phyloP scores from a whole-genome alignment of 1,140 invertebrate species.

The Papilio glaucus region DNA sequence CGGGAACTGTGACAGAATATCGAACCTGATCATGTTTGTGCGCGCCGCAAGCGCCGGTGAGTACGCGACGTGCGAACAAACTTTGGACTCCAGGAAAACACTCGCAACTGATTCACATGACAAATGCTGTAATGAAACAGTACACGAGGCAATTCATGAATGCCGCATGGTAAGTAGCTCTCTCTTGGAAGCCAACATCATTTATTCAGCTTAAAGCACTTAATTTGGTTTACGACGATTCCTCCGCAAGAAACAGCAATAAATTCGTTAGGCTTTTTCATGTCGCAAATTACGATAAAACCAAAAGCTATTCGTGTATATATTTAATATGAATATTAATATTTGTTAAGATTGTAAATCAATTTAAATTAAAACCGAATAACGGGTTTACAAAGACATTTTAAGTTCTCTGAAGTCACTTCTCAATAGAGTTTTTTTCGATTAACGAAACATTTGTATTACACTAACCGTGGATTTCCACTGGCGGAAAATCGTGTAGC shows the following conservation, averaged over 20 bases:
- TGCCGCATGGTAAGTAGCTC: constrained; percentile 50
- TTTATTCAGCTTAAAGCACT: constrained; percentile 59
- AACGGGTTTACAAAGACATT: too few species aligned
- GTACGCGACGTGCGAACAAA: not conserved
- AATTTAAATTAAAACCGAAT: too few species aligned
- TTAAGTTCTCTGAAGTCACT: too few species aligned
- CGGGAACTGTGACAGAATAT: constrained; percentile 65
- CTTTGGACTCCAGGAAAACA: constrained; percentile 1
- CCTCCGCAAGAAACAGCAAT: constrained; percentile 35
- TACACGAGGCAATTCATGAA: constrained; percentile 51
- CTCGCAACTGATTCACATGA: constrained; percentile 35
- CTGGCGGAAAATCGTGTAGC: too few species aligned
- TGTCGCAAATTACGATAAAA: constrained; percentile 25
- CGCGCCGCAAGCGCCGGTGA: constrained; percentile 13
- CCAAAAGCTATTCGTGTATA: not conserved
- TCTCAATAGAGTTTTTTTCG: too few species aligned
- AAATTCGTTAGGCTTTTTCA: constrained; percentile 30
- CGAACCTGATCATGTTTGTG: constrained; percentile 47
- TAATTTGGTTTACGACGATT: constrained; percentile 41
- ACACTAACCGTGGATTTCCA: too few species aligned
- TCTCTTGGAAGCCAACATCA: constrained; percentile 55
- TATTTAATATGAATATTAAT: not conserved
- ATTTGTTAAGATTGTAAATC: too few species aligned
- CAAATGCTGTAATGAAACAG: constrained; percentile 48
- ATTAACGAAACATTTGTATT: too few species aligned